A percentile compares a stretch with the other conserved stretches of the same genome.
Conservation (phyloP, 2,888 invertebrate genomes). For the Tenthredo mesomela region DNA sequence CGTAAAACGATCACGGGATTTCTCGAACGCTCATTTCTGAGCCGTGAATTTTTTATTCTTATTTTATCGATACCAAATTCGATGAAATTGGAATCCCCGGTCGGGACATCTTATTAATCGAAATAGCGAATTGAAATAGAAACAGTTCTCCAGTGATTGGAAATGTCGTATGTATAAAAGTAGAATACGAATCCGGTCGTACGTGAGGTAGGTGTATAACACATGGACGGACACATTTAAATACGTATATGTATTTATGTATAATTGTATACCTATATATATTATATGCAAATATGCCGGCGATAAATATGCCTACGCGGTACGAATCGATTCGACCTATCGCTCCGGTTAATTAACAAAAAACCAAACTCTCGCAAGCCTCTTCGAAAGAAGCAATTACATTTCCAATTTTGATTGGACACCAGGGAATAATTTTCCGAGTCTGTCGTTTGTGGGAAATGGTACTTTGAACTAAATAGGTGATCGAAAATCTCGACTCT, state of each 20-base stretch:
- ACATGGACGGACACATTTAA: too few relatives aligned
- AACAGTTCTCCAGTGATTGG: slow-evolving; percentile 37
- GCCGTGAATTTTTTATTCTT: neutral
- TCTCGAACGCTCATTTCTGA: neutral
- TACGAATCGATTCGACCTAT: neutral
- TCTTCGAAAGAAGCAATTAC: slow-evolving; percentile 35
- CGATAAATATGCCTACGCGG: slow-evolving; percentile 10
- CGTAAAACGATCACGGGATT: neutral
- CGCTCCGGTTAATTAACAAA: neutral
- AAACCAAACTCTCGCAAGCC: neutral
- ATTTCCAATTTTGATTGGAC: slow-evolving; percentile 20
- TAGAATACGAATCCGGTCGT: neutral
- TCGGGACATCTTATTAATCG: slow-evolving; percentile 25
- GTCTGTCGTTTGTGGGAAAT: slow-evolving; percentile 19
- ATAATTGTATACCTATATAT: too few relatives aligned
- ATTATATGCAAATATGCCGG: neutral
- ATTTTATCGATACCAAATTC: slow-evolving; percentile 11
- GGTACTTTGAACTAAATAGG: slow-evolving; percentile 20
- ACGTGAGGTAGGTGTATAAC: neutral
- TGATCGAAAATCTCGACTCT: neutral
- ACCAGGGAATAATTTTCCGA: slow-evolving; percentile 24
- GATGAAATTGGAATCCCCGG: neutral
- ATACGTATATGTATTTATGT: neutral
- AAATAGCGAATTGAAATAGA: slow-evolving; percentile 37
- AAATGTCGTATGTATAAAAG: slow-evolving; percentile 15